Evolutionary conservation across 2,888 invertebrate species (phyloP), one percentile per base, ranked within the genome.

Genomic region (Xanthorhoe spadicearia): DNA sequence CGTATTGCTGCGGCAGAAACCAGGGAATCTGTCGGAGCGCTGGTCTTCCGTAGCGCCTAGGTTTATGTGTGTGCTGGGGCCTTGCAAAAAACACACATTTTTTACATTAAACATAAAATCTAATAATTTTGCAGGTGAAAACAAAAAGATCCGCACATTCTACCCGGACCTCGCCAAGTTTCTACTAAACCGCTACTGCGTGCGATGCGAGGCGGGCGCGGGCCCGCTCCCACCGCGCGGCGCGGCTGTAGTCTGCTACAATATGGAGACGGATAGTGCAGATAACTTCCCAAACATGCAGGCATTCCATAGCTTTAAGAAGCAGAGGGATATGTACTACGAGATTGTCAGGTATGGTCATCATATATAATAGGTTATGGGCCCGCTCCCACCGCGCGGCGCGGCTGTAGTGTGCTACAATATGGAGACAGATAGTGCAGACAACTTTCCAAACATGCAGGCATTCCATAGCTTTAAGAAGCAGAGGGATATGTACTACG

Each of bases 251-350:
- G 97, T 98, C 0, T 96, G 96, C 72, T 98, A 97, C 82, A 97
- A 97, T 82, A 94, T 95, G 1, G 98, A 98, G 68, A 97, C 97
- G 0, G 98, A 98, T 78, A 97, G 97, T 60, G 93, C 95, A 1
- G 95, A 96, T 46, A 97, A 97, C 81, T 98, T 98, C 82, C 96
- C 97, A 0, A 94, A 94, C 0, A 93, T 95, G 46, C 83, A 92
- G 6, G 95, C 96, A 56, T 98, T 98, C 80, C 94, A 95, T 48
- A 94, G 95, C 19, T 98, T 98, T 77, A 95, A 95, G 74, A 97
- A 96, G 74, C 98, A 98, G 79, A 91, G 98, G 49, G 98, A 98
- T 85, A 90, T 95, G 74, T 98, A 98, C 83, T 98, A 98, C 83
- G 96, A 96, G 61, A 95, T 96, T 62, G 90, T 97, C 43, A 94